phyloP scores from a whole-genome alignment of 1,140 invertebrate genomes.

The Eciton burchellii region DNA sequence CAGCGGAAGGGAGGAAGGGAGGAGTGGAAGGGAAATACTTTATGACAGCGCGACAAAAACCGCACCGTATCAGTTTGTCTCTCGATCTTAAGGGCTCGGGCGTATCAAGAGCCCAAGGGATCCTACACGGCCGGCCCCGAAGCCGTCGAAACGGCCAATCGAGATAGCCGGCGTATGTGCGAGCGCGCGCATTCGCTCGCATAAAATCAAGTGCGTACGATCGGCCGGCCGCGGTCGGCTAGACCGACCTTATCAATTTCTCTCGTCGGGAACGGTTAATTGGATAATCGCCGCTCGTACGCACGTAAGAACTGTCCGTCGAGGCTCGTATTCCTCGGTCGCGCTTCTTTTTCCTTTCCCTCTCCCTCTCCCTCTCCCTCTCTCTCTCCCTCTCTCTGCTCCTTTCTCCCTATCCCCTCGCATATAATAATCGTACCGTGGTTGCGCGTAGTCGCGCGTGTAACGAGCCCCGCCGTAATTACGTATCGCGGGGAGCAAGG shows the following conservation, averaged over 20 bases:
- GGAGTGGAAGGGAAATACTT: conserved; percentile 40
- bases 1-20: too few relatives aligned
- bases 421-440: conserved; percentile 66
- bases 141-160: conserved; percentile 1
- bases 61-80: not conserved
- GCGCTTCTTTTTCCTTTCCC: conserved; percentile 56
- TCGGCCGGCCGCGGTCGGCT: not conserved
- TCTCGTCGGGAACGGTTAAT: conserved; percentile 63
- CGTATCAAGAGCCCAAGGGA: not conserved
- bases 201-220: conserved; percentile 39
- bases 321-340: conserved; percentile 52
- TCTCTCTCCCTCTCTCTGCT: not conserved
- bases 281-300: conserved; percentile 69
- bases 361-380: conserved; percentile 28
- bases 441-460: conserved; percentile 46
- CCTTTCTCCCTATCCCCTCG: conserved; percentile 10
- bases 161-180: not conserved
- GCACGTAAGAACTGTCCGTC: conserved; percentile 33
- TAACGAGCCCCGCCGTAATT: conserved; percentile 66
- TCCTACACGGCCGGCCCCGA: not conserved
- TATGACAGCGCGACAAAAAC: conserved; percentile 44
- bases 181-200: not conserved
- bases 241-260: conserved; percentile 70
- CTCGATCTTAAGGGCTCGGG: not conserved
- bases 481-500: conserved; percentile 52